A percentile compares a stretch with the other conserved stretches of the same genome.
Conservation (phyloP, 2,888 invertebrate genomes). For the Drosophila paucipuncta region DNA sequence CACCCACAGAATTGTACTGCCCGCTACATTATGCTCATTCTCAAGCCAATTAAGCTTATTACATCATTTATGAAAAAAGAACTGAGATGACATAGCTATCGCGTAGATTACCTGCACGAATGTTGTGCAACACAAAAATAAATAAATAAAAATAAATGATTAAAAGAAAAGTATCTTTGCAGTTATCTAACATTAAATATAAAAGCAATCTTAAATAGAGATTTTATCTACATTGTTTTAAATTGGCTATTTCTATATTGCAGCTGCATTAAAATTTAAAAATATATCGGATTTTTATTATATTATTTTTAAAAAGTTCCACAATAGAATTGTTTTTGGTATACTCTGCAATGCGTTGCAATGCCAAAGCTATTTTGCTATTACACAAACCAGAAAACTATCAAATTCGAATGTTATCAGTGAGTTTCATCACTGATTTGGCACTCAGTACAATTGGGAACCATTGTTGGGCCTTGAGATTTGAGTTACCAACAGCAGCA, state of each 20-base stretch:
- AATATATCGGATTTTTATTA: neutral
- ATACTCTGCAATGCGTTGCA: neutral
- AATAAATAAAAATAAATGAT: slow-evolving; percentile 1
- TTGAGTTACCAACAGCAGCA: slow-evolving; percentile 18
- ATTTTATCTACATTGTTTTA: neutral
- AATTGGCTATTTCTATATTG: neutral
- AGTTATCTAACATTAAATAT: neutral
- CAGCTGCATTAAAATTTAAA: neutral
- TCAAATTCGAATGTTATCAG: slow-evolving; percentile 4
- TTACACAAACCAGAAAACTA: neutral
- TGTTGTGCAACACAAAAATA: slow-evolving; percentile 17
- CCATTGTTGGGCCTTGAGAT: slow-evolving; percentile 11
- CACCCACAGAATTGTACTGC: too few relatives aligned
- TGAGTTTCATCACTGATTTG: slow-evolving; percentile 20
- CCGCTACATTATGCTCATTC: slow-evolving; percentile 7
- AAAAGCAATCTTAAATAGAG: neutral
- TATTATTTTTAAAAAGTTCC: neutral
- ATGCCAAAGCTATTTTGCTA: neutral
- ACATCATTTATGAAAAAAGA: slow-evolving; percentile 58
- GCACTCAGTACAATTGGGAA: slow-evolving; percentile 13
- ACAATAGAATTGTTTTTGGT: neutral
- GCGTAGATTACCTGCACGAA: slow-evolving; percentile 44
- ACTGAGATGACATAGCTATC: slow-evolving; percentile 15
- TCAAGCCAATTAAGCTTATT: slow-evolving; percentile 77
- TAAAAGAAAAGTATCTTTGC: neutral